Evolutionary conservation across 1,140 invertebrate genomes (phyloP).

Genomic region (Oppia nitens): DNA sequence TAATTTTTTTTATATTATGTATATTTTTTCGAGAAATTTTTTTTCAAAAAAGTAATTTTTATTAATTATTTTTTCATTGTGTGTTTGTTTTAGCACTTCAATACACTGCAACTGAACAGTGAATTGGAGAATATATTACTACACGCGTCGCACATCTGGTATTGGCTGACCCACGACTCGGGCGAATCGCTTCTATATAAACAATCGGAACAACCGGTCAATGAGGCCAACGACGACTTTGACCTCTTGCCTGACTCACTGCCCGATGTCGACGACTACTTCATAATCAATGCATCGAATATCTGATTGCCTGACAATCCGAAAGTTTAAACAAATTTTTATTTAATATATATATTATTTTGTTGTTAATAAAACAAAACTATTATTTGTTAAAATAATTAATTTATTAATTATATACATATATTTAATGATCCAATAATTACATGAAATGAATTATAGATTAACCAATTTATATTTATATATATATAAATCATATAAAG

Average conservation of each 20-base stretch:
- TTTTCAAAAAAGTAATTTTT: not conserved
- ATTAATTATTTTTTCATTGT: not conserved
- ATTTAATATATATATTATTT: too few species aligned
- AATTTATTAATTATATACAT: too few species aligned
- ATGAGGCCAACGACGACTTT: constrained; percentile 3
- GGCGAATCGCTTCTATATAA: constrained; percentile 11
- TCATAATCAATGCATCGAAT: not conserved
- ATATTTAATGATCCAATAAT: too few species aligned
- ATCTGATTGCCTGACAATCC: not conserved
- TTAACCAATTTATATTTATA: too few species aligned
- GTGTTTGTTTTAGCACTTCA: constrained; percentile 13
- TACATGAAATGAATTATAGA: too few species aligned
- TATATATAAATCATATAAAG: too few species aligned
- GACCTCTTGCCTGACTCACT: constrained; percentile 4
- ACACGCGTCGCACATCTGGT: constrained; percentile 15
- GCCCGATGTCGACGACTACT: not conserved
- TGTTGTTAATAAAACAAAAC: too few species aligned
- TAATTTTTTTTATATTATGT: too few species aligned
- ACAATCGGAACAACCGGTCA: constrained; percentile 1
- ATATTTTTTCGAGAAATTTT: too few species aligned
- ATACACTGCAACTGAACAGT: constrained; percentile 12
- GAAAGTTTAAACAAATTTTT: too few species aligned
- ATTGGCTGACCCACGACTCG: constrained; percentile 13
- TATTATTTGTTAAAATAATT: too few species aligned
- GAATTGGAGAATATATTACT: constrained; percentile 11